Evolutionary conservation across 2,888 invertebrate genomes (phyloP), one percentile per base, ranked within the genome.

Genomic region (Oscheius sp.): DNA sequence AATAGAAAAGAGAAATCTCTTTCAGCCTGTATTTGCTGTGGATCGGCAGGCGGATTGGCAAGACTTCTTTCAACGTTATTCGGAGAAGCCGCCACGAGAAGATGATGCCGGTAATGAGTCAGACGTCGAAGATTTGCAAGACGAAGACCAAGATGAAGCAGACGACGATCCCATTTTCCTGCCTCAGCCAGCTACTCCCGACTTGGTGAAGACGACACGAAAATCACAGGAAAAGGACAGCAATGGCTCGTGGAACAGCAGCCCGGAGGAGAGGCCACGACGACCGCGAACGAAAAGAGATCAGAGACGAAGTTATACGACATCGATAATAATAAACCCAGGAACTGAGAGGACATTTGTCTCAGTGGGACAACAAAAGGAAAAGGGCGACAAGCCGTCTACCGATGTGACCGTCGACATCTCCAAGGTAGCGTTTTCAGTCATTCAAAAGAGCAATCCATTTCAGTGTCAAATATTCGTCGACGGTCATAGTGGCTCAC

Each of bases 301-400:
- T 25, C 86, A 86, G 58, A 75, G 84, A 61, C 81, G 87, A 45
- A 81, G 79, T 45, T 87, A 84, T 72, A 87, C 87, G 13, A 87
- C 87, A 2, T 84, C 84, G 18, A 87, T 87, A 66, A 76, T 87
- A 55, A 85, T 87, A 18, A 84, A 87, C 27, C 86, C 86, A 9
- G 77, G 49, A n/a, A 43, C 45, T 16, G 70, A 70, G 43, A 43
- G 70, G 43, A 35, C 70, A 25, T 52, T 66, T 7, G 66, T 66
- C 18, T 66, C 66, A 2, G 52, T 29, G 13, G 52, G 29, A 3
- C 52, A 16, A n/a, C 56, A 35, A 45, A 72, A 72, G 16, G 16
- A 55, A 27, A 25, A 5, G 13, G 64, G 64, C 1, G 49, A 29
- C 3, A 49, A 66, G 29, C 16, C 52, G 1, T 16, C 66, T 1